These are phyloP conservation scores for Muscicapa adusta DNA, from an alignment of 2,113 vertebrate genomes.

Conservation along the genomic window DNA sequence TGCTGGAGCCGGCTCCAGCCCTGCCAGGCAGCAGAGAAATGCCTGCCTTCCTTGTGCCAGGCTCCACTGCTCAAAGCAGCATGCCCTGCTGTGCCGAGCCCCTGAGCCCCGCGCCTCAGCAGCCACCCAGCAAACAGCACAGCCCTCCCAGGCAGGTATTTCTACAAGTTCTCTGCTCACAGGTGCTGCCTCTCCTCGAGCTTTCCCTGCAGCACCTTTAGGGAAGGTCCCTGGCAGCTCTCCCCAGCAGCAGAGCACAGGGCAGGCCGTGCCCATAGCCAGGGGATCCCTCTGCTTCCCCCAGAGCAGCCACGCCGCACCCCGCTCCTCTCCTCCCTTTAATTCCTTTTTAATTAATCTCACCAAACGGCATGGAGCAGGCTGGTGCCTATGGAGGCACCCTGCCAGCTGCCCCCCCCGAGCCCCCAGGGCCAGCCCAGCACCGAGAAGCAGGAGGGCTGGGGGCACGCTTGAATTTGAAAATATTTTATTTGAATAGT, in stretches of 20 bases:
- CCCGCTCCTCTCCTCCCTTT: background rate
- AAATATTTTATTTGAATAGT: slow-evolving; percentile 98
- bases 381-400: background rate
- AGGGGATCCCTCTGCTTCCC: background rate
- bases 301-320: accelerated
- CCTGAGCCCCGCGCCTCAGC: background rate
- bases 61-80: background rate
- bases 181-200: background rate
- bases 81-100: background rate
- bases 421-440: background rate
- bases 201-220: background rate
- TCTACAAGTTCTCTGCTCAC: background rate
- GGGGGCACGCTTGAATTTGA: slow-evolving; percentile 79
- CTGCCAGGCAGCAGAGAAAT: background rate
- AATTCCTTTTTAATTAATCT: background rate
- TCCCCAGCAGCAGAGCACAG: background rate
- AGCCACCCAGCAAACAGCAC: background rate
- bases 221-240: background rate
- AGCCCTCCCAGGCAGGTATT: background rate
- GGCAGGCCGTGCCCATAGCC: background rate
- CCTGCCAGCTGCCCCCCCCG: background rate
- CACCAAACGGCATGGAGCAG: background rate
- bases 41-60: accelerated
- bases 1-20: background rate
- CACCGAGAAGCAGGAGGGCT: background rate